These are phyloP conservation scores for Myanophis thanlyinensis DNA, from an alignment of 2,113 vertebrate genomes.

Conservation along the genomic window DNA sequence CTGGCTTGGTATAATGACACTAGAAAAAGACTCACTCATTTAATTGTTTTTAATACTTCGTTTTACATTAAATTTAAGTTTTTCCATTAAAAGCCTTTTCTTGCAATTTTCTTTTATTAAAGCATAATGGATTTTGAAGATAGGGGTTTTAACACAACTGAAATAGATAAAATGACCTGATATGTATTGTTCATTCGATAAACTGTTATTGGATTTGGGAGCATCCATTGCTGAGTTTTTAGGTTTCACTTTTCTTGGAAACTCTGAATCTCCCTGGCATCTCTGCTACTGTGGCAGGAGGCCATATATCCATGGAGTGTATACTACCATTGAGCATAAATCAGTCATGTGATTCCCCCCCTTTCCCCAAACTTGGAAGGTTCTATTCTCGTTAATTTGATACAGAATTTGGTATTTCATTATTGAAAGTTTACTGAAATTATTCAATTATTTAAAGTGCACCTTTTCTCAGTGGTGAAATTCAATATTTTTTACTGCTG, in stretches of 20 bases:
- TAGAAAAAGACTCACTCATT: background rate
- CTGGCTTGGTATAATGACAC: background rate
- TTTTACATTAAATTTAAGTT: background rate
- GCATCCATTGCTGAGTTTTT: background rate
- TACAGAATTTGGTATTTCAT: background rate
- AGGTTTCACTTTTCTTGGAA: background rate
- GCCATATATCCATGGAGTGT: background rate
- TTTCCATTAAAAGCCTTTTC: background rate
- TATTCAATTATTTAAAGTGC: background rate
- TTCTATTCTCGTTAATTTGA: background rate
- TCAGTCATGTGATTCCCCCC: background rate
- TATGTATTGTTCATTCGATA: background rate
- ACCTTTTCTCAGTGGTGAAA: no score
- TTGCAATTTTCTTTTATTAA: background rate
- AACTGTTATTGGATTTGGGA: background rate
- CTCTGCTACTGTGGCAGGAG: background rate
- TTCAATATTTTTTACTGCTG: no score
- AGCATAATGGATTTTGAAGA: background rate
- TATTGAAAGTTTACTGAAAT: background rate
- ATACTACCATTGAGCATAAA: background rate
- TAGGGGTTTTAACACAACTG: background rate
- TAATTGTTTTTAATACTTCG: background rate
- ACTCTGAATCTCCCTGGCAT: background rate
- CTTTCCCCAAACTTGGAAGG: background rate
- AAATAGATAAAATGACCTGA: background rate